Conservation (phyloP, 2,113 vertebrate species). For the Herpailurus yagouaroundi region DNA sequence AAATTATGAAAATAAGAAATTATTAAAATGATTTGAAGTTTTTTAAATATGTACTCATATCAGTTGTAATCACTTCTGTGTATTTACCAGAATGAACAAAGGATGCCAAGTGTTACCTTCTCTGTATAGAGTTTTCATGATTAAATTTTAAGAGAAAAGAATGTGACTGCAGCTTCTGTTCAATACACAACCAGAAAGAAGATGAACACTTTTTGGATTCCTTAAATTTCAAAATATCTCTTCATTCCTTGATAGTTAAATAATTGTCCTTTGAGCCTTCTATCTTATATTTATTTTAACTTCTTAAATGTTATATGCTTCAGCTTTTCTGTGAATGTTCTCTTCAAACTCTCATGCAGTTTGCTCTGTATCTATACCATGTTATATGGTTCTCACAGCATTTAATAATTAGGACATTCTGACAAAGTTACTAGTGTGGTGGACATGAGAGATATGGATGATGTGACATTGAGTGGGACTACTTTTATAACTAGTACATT, state of each 20-base stretch:
- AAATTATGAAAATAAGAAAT: not conserved
- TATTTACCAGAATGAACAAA: not conserved
- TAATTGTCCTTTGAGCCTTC: not conserved
- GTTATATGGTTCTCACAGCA: not conserved
- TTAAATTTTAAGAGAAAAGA: not conserved
- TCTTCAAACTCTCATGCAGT: not conserved
- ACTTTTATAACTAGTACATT: not conserved
- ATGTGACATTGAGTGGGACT: not conserved
- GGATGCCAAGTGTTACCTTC: not conserved
- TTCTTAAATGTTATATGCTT: not conserved
- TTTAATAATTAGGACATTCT: not conserved
- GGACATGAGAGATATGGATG: not conserved
- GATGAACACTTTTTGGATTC: not conserved
- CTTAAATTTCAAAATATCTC: not conserved
- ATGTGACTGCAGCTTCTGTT: not conserved
- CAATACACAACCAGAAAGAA: not conserved
- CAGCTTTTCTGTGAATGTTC: not conserved
- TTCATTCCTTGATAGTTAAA: not conserved
- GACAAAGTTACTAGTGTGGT: not conserved
- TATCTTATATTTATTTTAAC: not conserved
- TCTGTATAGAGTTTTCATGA: not conserved
- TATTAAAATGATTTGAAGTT: not conserved
- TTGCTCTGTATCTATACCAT: not conserved
- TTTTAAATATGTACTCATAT: not conserved
- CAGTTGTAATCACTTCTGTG: not conserved